Evolutionary conservation across 2,888 invertebrate species (phyloP).

Genomic region (Galerucella nymphaeae): DNA sequence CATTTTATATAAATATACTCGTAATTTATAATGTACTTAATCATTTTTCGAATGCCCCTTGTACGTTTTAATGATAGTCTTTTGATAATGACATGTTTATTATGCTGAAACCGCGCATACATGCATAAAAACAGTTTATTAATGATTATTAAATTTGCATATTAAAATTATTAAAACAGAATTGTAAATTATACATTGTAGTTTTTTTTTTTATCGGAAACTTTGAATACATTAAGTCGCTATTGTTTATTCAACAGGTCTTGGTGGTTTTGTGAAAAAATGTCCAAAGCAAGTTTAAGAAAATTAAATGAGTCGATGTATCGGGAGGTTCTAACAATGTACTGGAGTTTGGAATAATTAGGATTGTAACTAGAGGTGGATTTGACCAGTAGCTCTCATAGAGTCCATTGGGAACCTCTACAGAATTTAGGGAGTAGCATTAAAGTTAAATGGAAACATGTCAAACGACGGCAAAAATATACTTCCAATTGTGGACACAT

Average conservation of each 20-base stretch:
- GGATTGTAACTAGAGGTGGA: too few relatives aligned
- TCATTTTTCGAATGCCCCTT: background rate
- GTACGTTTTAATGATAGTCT: slow-evolving; percentile 28
- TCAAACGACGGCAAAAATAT: too few relatives aligned
- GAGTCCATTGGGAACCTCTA: too few relatives aligned
- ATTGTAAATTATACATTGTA: slow-evolving; percentile 60
- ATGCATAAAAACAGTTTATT: slow-evolving; percentile 50
- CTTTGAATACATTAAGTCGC: slow-evolving; percentile 44
- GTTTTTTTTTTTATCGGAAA: slow-evolving; percentile 43
- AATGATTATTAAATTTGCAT: slow-evolving; percentile 56
- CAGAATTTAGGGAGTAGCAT: too few relatives aligned
- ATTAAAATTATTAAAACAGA: slow-evolving; percentile 57
- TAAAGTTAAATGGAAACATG: too few relatives aligned
- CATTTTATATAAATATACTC: too few relatives aligned
- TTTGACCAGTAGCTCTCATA: too few relatives aligned
- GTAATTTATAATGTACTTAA: too few relatives aligned
- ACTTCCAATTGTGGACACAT: too few relatives aligned
- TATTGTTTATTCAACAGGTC: slow-evolving; percentile 31
- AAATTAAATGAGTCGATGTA: background rate
- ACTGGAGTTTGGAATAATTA: too few relatives aligned
- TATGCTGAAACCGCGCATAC: slow-evolving; percentile 40
- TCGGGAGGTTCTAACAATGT: too few relatives aligned
- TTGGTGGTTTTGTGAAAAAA: slow-evolving; percentile 22
- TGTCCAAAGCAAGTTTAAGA: slow-evolving; percentile 8
- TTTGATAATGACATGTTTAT: slow-evolving; percentile 35